Base-by-base conservation (phyloP, 2,113 vertebrate genomes). In the Desmodus rotundus region DNA sequence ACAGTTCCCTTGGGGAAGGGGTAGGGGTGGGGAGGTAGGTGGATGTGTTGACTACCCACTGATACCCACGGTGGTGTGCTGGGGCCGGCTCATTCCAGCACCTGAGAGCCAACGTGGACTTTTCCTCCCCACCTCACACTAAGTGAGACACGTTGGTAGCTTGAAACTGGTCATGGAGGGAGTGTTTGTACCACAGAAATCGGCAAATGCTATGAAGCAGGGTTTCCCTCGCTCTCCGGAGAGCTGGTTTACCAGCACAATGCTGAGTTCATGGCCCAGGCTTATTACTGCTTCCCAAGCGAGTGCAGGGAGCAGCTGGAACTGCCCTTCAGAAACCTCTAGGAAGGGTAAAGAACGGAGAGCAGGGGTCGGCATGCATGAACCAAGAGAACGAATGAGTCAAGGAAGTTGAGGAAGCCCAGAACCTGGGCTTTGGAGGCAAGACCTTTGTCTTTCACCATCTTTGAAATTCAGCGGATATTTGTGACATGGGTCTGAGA, bases 11-110 rank as follows among this genome's bases (percentile, higher is more conserved):
- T 38, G 28, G 65, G 12, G 16, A 33, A 12, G 4, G 11, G 24
- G 15, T 6, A 3, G 2, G 10, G 13, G 7, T 43, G n/a, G n/a
- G 4, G 19, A 16, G 33, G 3, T 0, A 24, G 8, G 28, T 3
- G 38, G 65, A 45, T 24, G 8, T 36, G 13, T 3, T 28, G 87
- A 14, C 56, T 5, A 4, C 1, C 74, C 16, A 0, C 0, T 13
- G 38, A 65, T 7, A 13, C 16, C 45, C 58, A 28, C 0, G 1
- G 56, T 1, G 26, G 36, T 50, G 50, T 4, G 15, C 54, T 77
- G 26, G 20, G 5, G 10, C 5, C 4, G 2, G n/a, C 80, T 36
- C 45, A 0, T 52, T 15, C 14, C 4, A 80, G n/a, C 72, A 74
- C n/a, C n/a, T 0, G 0, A 54, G 36, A 73, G 47, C 19, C 5